Evolutionary conservation across 2,888 invertebrate genomes (phyloP).

Genomic region (Conistra vaccinii): DNA sequence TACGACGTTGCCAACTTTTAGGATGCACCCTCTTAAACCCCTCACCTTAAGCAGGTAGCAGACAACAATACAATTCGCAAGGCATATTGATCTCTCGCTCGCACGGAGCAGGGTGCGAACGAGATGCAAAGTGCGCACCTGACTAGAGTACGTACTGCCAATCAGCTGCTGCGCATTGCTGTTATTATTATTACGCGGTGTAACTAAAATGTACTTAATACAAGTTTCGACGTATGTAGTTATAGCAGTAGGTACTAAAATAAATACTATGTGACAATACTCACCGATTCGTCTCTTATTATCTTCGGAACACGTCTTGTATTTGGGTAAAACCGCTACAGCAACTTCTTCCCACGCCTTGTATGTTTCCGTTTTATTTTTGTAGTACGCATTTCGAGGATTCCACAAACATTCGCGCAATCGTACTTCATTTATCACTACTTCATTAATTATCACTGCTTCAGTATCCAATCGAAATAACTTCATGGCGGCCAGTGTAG

Average conservation of each 20-base stretch:
- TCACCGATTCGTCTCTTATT: conserved; percentile 25
- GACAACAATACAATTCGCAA: conserved; percentile 23
- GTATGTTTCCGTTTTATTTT: conserved; percentile 10
- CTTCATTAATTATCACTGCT: no score
- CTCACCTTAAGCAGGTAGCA: no score
- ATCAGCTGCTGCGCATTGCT: not conserved
- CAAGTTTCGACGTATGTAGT: not conserved
- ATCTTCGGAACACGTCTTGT: not conserved
- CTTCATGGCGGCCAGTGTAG: conserved; percentile 24
- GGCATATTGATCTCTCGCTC: not conserved
- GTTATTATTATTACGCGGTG: not conserved
- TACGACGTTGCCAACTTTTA: no score
- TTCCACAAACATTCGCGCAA: conserved; percentile 46
- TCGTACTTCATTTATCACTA: conserved; percentile 41
- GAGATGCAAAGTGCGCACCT: conserved; percentile 21
- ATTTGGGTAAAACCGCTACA: conserved; percentile 19
- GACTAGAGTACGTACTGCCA: not conserved
- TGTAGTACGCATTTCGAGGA: conserved; percentile 19
- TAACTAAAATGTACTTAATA: not conserved
- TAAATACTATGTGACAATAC: not conserved
- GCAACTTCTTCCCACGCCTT: conserved; percentile 38
- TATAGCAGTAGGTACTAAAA: not conserved
- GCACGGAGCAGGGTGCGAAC: not conserved
- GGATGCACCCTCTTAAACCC: no score
- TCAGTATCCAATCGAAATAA: conserved; percentile 10